A percentile compares a stretch with the other conserved stretches of the same genome.
These are phyloP conservation scores for Limonius californicus DNA, from an alignment of 1,140 invertebrate species.

Conservation along the genomic window DNA sequence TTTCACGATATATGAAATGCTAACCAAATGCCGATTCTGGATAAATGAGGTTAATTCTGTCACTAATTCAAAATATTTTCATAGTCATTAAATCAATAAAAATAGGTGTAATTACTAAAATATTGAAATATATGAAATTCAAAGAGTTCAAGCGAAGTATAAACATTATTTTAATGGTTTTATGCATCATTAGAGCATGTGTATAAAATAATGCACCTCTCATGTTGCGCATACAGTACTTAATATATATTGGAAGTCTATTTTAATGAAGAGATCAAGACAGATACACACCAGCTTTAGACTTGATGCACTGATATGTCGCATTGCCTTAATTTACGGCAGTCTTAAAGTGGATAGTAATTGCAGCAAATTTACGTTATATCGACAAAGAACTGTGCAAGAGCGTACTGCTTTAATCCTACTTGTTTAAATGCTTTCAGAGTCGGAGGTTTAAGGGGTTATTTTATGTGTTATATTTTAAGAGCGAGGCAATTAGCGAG, in stretches of 20 bases:
- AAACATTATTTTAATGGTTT: no score
- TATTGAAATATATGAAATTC: no score
- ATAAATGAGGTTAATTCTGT: no score
- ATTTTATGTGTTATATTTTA: slow-evolving; percentile 43
- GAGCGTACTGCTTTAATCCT: slow-evolving; percentile 3
- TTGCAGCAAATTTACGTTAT: neutral
- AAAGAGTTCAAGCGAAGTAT: no score
- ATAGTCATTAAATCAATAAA: no score
- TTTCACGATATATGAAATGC: no score
- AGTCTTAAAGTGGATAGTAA: slow-evolving; percentile 3
- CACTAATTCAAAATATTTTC: no score
- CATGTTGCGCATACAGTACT: no score
- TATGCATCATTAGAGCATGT: no score
- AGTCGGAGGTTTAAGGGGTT: slow-evolving; percentile 32
- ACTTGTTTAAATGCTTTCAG: slow-evolving; percentile 17
- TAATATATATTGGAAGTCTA: neutral
- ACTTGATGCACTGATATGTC: neutral
- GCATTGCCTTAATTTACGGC: slow-evolving; percentile 1
- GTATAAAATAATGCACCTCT: no score
- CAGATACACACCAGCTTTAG: neutral
- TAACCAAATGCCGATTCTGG: no score
- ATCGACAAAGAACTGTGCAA: slow-evolving; percentile 5
- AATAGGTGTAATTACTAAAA: no score
- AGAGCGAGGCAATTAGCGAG: slow-evolving; percentile 43
- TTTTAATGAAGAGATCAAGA: slow-evolving; percentile 8